Base-by-base conservation (phyloP, 2,113 vertebrate genomes). In the Mustela lutreola region DNA sequence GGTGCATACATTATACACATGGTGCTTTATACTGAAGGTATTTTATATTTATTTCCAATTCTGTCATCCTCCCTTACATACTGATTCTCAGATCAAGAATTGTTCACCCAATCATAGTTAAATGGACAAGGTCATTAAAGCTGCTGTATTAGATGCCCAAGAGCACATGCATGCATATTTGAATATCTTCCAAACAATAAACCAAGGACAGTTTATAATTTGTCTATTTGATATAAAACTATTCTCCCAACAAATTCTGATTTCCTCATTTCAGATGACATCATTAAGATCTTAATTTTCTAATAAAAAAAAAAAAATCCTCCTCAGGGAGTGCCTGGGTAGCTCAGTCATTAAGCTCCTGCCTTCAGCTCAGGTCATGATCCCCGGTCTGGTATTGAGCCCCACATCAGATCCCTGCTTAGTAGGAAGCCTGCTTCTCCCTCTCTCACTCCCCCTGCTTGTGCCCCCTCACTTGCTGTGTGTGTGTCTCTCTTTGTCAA, bases 161-260 rank as follows among this genome's bases (percentile, higher is more conserved):
- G 45, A 86, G 11, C 28, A 84, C 15, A 83, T 42, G 18, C 6
- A 91, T 48, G 94, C 89, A 21, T 48, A 85, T 63, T 70, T 50
- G 28, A 94, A 78, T 53, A 18, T 79, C 85, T 96, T 95, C 92
- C 87, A 70, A 94, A 94, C n/a, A 81, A 82, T 14, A 71, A 87
- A 90, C 50, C 10, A 71, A 48, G 21, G 4, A n/a, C 42, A n/a
- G 28, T 33, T 95, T 78, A 63, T 45, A 65, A 94, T 87, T n/a
- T 70, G 24, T 31, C 42, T 65, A 81, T 92, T 60, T 94, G 21
- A 73, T 83, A 82, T 26, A 18, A 50, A 94, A 84, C 33, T 79
- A 65, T 92, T 85, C 16, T 84, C 48, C 95, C 26, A 93, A 39
- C 24, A 81, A 92, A 85, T 45, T 89, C 56, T 95, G 21, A 93